A percentile compares a stretch with the other conserved stretches of the same genome.
phyloP scores from a whole-genome alignment of 2,888 invertebrate species.

The Anthrax anthrax region DNA sequence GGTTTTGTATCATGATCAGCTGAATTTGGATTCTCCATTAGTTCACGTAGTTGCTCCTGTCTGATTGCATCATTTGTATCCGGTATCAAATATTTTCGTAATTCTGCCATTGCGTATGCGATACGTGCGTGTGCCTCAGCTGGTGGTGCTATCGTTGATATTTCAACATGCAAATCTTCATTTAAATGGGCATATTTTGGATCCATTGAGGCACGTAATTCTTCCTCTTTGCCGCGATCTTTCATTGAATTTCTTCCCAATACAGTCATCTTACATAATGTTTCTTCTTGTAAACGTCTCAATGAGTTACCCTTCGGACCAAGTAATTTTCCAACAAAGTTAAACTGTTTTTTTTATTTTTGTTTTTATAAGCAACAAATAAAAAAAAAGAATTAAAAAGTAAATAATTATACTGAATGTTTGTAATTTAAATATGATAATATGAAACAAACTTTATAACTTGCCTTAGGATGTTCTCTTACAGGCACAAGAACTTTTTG shows the following conservation, averaged over 20 bases:
- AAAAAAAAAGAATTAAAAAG: too few relatives aligned
- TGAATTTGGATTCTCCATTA: slow-evolving; percentile 35
- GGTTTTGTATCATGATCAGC: slow-evolving; percentile 22
- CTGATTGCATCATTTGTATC: slow-evolving; percentile 64
- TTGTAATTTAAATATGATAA: too few relatives aligned
- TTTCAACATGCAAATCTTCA: slow-evolving; percentile 80
- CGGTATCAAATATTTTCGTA: slow-evolving; percentile 47
- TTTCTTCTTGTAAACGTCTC: slow-evolving; percentile 84
- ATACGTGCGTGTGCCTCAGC: slow-evolving; percentile 75
- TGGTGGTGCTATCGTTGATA: slow-evolving; percentile 73
- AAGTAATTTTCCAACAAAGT: slow-evolving; percentile 85
- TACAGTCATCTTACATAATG: slow-evolving; percentile 91
- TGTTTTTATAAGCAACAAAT: too few relatives aligned
- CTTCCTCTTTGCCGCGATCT: slow-evolving; percentile 73
- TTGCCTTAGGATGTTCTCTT: slow-evolving; percentile 33
- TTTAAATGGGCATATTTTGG: slow-evolving; percentile 78
- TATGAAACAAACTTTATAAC: neutral
- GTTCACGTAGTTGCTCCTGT: slow-evolving; percentile 71
- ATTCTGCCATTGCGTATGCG: slow-evolving; percentile 71
- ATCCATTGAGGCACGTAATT: slow-evolving; percentile 63
- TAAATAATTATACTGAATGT: too few relatives aligned
- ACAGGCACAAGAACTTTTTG: slow-evolving; percentile 31
- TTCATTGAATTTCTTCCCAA: slow-evolving; percentile 86
- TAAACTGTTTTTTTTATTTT: slow-evolving; percentile 50
- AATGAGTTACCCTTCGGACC: slow-evolving; percentile 89